Evolutionary conservation across 2,888 invertebrate species (phyloP), one percentile per base, ranked within the genome.

Genomic region (Brachypterus glaber): DNA sequence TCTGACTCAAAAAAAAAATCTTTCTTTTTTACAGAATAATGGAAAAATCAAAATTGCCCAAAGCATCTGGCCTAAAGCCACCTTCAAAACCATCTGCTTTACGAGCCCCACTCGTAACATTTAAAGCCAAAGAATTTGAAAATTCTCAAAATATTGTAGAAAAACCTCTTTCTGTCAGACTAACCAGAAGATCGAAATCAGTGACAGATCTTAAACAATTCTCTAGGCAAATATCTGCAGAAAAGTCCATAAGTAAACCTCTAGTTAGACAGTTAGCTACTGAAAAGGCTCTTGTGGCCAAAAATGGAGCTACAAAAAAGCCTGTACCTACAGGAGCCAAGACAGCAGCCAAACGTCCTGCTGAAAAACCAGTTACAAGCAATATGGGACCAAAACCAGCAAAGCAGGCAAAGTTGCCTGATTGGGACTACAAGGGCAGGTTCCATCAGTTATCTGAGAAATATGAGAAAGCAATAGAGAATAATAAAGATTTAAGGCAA

Each of bases 391-490:
- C 50, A 5, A 53, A 54, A 40, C 25, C 45, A 15, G 40, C 40
- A 3, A 54, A 51, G 35, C 45, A 47, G 16, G 30, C 35, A 3
- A 49, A 47, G 40, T 45, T 57, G 5, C 51, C 56, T 7, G 47
- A 46, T 30, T 58, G 58, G 58, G 57, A 58, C 43, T 57, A 51
- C 32, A 58, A 81, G 59, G 77, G 77, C 17, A 71, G 80, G 33
- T 76, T 74, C 46, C 66, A 71, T 52, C 72, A 74, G 49, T 64
- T 82, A 33, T 57, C 69, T 11, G 74, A 76, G 40, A 78, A 79
- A 57, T 70, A 77, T 46, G 73, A 72, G 45, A 56, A 49, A 1
- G 59, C 78, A 8, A 75, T 74, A 52, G 63, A 59, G 33, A 72
- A 76, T 50, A 66, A 69, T 40, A 70, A 62, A 29, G 67, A 69